A percentile compares a stretch with the other conserved stretches of the same genome.
Conservation (phyloP, 2,888 invertebrate species). For the Lycia hirtaria region DNA sequence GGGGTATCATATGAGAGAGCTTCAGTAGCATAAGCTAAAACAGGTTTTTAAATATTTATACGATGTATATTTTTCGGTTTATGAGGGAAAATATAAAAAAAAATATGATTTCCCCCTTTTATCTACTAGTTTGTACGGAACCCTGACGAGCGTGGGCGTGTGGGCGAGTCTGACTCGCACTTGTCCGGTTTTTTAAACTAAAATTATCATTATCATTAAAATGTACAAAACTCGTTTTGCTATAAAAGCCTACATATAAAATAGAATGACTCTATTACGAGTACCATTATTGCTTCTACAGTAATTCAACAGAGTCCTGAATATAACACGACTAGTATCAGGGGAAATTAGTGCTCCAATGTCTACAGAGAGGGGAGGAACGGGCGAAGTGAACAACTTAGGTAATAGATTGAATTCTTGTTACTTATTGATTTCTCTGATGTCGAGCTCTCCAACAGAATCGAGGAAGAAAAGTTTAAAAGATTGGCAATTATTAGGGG, state of each 20-base stretch:
- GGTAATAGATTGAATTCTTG: constrained; percentile 15
- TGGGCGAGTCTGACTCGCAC: too few species aligned
- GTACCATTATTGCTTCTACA: background rate
- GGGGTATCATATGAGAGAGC: too few species aligned
- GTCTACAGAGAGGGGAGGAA: constrained; percentile 6
- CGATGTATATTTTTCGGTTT: too few species aligned
- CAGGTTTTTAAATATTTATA: too few species aligned
- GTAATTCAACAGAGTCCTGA: constrained; percentile 1
- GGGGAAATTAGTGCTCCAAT: constrained; percentile 23
- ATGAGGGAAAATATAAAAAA: too few species aligned
- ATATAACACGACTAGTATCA: constrained; percentile 12
- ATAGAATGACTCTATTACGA: background rate
- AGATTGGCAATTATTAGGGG: background rate
- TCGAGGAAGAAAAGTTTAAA: constrained; percentile 2
- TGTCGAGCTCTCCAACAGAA: constrained; percentile 1
- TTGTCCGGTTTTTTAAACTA: too few species aligned
- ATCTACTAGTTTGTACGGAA: too few species aligned
- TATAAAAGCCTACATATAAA: background rate
- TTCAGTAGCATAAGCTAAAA: too few species aligned
- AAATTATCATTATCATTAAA: too few species aligned
- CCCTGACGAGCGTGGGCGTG: too few species aligned
- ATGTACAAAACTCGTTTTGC: background rate
- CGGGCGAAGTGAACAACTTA: background rate
- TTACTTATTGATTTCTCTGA: constrained; percentile 15
- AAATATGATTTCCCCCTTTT: too few species aligned